Percentiles rank a stretch among this genome's conserved stretches.
These are phyloP conservation scores for Chloropsis hardwickii DNA, from an alignment of 2,113 vertebrate genomes.

Conservation along the genomic window DNA sequence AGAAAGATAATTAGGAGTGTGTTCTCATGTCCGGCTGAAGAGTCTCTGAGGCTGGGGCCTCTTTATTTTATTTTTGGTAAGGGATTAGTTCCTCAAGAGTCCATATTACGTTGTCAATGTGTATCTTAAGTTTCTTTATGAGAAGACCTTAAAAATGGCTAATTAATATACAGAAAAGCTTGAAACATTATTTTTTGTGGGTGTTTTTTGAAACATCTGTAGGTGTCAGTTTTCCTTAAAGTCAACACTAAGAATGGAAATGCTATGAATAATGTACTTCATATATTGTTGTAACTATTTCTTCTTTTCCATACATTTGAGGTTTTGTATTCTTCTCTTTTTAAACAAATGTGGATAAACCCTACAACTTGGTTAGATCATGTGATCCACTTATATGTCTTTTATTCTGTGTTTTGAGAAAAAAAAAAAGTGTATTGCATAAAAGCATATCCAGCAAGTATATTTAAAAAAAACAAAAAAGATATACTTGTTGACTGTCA, in stretches of 20 bases:
- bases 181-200: not conserved
- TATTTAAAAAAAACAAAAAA: not conserved
- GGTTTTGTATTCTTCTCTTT: not conserved
- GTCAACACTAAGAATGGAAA: not conserved
- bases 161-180: not conserved
- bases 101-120: not conserved
- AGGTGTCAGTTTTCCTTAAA: not conserved
- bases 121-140: not conserved
- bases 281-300: not conserved
- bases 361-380: not conserved
- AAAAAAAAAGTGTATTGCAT: not conserved
- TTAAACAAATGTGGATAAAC: not conserved
- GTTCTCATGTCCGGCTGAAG: not conserved
- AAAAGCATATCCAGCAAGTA: not conserved
- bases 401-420: not conserved
- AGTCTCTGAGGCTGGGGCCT: not conserved
- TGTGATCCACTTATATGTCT: accelerated
- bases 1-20: not conserved
- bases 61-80: not conserved
- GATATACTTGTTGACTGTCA: not conserved
- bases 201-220: not conserved
- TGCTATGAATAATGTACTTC: not conserved
- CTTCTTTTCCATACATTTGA: not conserved
- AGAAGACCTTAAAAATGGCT: not conserved
- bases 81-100: not conserved